phyloP scores from a whole-genome alignment of 2,113 vertebrate species.

The Bos javanicus region DNA sequence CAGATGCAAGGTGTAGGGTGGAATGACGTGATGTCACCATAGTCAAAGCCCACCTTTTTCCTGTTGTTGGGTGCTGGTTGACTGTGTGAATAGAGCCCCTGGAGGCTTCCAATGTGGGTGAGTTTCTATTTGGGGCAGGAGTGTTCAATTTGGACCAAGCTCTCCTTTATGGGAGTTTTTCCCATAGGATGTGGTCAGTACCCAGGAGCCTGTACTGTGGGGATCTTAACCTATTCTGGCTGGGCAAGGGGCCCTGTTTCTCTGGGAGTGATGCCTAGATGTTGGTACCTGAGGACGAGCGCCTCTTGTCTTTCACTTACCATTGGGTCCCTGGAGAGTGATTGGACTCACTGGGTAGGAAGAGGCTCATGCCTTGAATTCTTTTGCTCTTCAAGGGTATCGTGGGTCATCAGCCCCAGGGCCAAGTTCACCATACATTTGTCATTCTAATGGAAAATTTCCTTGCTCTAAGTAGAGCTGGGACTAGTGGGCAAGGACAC shows the following conservation, averaged over 20 bases:
- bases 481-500: neutral
- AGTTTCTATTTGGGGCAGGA: rapidly evolving
- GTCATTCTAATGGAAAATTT: neutral
- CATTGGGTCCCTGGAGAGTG: neutral
- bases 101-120: neutral
- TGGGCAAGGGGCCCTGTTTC: neutral
- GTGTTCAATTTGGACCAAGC: neutral
- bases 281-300: neutral
- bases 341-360: neutral
- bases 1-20: neutral
- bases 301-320: neutral
- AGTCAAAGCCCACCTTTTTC: neutral
- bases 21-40: rapidly evolving
- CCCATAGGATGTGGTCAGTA: neutral
- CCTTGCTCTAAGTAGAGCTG: neutral
- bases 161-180: neutral
- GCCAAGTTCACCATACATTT: neutral
- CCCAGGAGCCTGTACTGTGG: neutral
- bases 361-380: neutral
- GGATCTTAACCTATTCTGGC: neutral
- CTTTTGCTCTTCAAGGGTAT: neutral
- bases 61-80: neutral
- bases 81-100: neutral
- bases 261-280: neutral
- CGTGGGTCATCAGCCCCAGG: neutral